These are phyloP conservation scores for Pseudomyrmex cubaensis DNA, from an alignment of 1,140 invertebrate genomes.

Conservation along the genomic window DNA sequence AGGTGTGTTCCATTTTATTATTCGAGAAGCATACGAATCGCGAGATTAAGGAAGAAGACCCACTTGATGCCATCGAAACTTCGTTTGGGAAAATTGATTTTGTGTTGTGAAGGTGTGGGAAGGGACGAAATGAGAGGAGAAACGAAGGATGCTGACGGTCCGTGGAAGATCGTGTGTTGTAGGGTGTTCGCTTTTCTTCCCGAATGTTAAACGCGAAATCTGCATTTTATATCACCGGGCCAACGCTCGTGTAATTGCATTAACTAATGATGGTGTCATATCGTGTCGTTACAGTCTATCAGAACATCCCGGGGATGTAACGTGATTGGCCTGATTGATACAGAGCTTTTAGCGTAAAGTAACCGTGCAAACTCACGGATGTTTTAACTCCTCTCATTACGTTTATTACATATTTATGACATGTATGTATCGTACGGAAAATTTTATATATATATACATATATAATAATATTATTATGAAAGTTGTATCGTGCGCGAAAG, in stretches of 20 bases:
- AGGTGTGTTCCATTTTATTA: background rate
- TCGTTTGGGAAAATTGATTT: constrained; percentile 55
- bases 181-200: background rate
- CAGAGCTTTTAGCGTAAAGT: constrained; percentile 11
- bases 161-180: background rate
- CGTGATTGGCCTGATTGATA: constrained; percentile 24
- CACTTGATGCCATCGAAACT: background rate
- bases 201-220: background rate
- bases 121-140: background rate
- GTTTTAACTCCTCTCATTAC: background rate
- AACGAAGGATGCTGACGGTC: constrained; percentile 23
- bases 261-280: constrained; percentile 4
- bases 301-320: background rate
- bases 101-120: background rate
- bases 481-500: background rate
- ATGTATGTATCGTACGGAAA: no score
- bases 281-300: constrained; percentile 2
- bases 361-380: background rate
- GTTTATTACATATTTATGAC: background rate
- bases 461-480: no score
- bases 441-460: no score
- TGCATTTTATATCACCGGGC: constrained; percentile 8
- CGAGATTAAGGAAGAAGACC: constrained; percentile 5
- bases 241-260: background rate
- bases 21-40: background rate